Conservation (phyloP, 92 coral and sea anemone species). For the Siderastrea siderea region DNA sequence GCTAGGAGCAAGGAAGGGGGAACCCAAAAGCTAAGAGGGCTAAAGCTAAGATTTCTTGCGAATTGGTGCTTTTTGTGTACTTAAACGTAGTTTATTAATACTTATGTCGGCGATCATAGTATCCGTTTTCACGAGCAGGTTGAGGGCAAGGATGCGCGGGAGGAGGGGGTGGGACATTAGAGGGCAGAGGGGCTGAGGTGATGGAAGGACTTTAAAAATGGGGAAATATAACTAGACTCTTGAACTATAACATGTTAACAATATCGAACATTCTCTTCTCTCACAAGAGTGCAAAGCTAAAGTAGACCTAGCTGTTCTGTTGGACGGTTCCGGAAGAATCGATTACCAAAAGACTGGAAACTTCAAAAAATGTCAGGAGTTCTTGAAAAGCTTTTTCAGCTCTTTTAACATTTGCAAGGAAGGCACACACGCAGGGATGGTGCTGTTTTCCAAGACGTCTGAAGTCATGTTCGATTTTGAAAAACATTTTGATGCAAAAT, state of each 20-base stretch:
- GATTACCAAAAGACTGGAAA: conserved; percentile 64
- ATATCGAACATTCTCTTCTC: not conserved
- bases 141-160: too few relatives aligned
- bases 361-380: conserved; percentile 74
- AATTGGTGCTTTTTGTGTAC: too few relatives aligned
- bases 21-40: too few relatives aligned
- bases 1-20: too few relatives aligned
- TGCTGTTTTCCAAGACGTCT: conserved; percentile 61
- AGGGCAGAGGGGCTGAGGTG: too few relatives aligned
- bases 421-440: conserved; percentile 80
- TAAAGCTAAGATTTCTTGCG: too few relatives aligned
- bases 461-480: conserved; percentile 61
- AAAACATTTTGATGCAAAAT: conserved; percentile 24
- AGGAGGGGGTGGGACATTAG: too few relatives aligned
- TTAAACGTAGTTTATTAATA: too few relatives aligned
- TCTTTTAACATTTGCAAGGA: conserved; percentile 71
- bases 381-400: conserved; percentile 65
- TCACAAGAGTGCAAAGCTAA: conserved; percentile 62
- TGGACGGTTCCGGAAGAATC: conserved; percentile 89
- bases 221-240: too few relatives aligned
- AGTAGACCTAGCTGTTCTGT: conserved; percentile 80
- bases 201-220: too few relatives aligned
- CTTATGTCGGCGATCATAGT: too few relatives aligned
- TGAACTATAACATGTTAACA: not conserved
- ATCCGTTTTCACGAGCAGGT: too few relatives aligned